A percentile compares a stretch with the other conserved stretches of the same genome.
Conservation (phyloP, 2,113 vertebrate species). For the Prionailurus viverrinus region DNA sequence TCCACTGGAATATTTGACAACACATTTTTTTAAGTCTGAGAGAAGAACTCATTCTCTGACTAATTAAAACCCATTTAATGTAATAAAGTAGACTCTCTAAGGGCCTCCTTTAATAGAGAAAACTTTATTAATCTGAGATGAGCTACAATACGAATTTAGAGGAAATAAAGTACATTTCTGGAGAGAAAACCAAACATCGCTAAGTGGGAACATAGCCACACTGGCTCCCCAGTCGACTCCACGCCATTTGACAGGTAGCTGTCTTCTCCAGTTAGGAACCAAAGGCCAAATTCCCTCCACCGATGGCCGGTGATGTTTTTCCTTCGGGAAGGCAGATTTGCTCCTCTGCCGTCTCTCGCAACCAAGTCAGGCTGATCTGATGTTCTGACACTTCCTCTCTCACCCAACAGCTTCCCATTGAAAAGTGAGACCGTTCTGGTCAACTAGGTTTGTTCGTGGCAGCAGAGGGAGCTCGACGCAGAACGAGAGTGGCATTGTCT, state of each 20-base stretch:
- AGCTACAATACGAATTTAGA: neutral
- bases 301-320: neutral
- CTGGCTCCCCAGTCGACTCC: neutral
- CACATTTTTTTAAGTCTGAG: neutral
- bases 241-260: too few relatives aligned
- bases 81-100: neutral
- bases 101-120: neutral
- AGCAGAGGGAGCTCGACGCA: neutral
- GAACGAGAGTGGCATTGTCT: neutral
- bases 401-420: neutral
- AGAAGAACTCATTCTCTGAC: neutral
- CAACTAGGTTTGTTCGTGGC: neutral
- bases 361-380: neutral
- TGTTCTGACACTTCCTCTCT: neutral
- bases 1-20: conserved; percentile 32
- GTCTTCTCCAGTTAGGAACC: neutral
- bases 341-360: neutral
- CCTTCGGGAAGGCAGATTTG: neutral
- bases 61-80: conserved; percentile 33
- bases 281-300: neutral
- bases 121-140: neutral
- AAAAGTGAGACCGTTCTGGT: neutral
- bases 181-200: neutral
- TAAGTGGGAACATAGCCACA: neutral
- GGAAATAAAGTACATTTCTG: neutral